Percentiles rank a stretch among this genome's conserved stretches.
Evolutionary conservation across 2,797 vertebrate genomes (phyloP).

Genomic region (Florisuga fusca): DNA sequence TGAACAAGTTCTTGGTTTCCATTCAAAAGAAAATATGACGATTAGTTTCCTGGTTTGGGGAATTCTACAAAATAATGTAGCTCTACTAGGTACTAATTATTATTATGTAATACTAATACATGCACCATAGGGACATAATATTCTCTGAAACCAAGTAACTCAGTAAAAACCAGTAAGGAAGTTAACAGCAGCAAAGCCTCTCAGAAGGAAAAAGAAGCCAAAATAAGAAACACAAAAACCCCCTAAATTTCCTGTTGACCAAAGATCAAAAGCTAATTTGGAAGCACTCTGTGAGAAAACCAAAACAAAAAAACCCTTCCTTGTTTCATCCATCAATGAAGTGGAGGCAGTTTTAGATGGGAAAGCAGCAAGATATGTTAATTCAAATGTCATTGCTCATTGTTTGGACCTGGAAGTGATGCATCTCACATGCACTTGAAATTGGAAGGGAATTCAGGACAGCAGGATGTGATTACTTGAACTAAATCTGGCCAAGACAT

Average conservation of each 20-base stretch:
- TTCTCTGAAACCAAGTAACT: not conserved
- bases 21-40: not conserved
- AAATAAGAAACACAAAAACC: not conserved
- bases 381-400: not conserved
- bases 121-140: not conserved
- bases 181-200: not conserved
- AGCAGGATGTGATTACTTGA: not conserved
- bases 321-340: not conserved
- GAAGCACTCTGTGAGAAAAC: not conserved
- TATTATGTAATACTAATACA: not conserved
- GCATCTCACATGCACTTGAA: not conserved
- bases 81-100: not conserved
- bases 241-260: not conserved
- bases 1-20: not conserved
- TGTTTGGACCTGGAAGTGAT: constrained; percentile 27
- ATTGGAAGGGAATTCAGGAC: constrained; percentile 1
- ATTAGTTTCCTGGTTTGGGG: not conserved
- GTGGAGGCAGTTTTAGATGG: not conserved
- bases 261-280: not conserved
- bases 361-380: not conserved
- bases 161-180: not conserved
- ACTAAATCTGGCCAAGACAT: not conserved
- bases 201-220: not conserved
- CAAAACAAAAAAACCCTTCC: accelerated
- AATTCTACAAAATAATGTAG: not conserved